Base-by-base conservation (phyloP, 1,140 invertebrate genomes). In the Bombus confusus region DNA sequence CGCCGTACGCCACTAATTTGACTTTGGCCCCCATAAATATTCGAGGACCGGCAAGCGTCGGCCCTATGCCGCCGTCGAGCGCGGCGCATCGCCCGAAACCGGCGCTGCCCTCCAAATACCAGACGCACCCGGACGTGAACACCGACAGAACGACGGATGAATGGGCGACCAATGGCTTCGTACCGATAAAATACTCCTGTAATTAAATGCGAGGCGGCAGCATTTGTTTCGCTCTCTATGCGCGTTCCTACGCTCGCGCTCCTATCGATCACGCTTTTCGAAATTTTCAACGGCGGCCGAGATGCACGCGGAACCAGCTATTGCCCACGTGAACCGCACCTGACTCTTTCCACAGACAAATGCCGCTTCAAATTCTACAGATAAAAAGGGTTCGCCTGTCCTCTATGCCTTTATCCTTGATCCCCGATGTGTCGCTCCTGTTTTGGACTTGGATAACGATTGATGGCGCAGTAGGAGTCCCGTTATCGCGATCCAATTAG, bases 21-120 rank as follows among this genome's bases (percentile, higher is more conserved):
- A 95, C 95, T 95, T 95, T 95, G 94, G 94, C 93, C 93, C 93
- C 93, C 93, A 95, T 95, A 95, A 95, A 95, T 95, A 95, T 95
- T 95, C 93, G 91, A 91, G 91, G 88, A 92, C 90, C 91, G 86
- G 86, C 80, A 86, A 82, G 81, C 80, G 88, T 91, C 85, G 80
- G 73, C 80, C 77, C 73, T 86, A 79, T 66, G 73, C 86, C 76
- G 72, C 78, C 71, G 71, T 64, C 31, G 59, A 62, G 83, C 41
- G 22, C 52, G 59, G 22, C 52, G 59, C 71, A 57, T 68, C 84
- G 85, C 43, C 47, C 75, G 79, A 83, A 75, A 72, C 77, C 86
- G 79, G 69, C 78, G 89, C 71, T 88, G 81, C 87, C 86, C 83
- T 91, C 92, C 89, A 92, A 94, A 94, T 93, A 93, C 93, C 92